Evolutionary conservation across 2,888 invertebrate species (phyloP).

Genomic region (Molorchus minor): DNA sequence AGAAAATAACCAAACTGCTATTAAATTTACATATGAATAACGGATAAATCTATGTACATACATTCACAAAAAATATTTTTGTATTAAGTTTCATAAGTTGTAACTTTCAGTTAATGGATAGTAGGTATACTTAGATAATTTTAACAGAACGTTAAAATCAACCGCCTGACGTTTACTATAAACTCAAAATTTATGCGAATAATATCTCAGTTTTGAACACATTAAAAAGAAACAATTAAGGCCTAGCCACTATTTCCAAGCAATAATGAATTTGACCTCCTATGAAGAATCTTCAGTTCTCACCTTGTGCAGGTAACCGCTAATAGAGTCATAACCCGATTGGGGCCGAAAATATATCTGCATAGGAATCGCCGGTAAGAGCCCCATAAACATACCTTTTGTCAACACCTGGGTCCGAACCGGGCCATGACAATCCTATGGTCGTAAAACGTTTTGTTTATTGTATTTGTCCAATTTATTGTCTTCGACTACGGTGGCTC

Average conservation of each 20-base stretch:
- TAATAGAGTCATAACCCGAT: constrained; percentile 55
- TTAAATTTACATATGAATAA: too few species aligned
- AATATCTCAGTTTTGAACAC: constrained; percentile 18
- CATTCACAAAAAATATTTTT: too few species aligned
- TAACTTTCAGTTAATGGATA: too few species aligned
- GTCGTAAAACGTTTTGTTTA: constrained; percentile 60
- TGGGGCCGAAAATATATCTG: constrained; percentile 47
- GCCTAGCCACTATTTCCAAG: constrained; percentile 41
- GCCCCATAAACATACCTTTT: constrained; percentile 58
- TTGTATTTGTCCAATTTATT: constrained; percentile 60
- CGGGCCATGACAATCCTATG: constrained; percentile 51
- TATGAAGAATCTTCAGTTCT: constrained; percentile 48
- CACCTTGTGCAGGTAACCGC: constrained; percentile 49
- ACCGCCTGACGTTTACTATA: not conserved
- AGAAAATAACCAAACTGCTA: too few species aligned
- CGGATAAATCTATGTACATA: too few species aligned
- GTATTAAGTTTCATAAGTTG: too few species aligned
- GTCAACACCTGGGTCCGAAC: constrained; percentile 58
- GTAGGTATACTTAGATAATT: too few species aligned
- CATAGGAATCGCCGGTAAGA: constrained; percentile 55
- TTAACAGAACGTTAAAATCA: too few species aligned
- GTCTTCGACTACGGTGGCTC: constrained; percentile 56
- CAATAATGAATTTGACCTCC: constrained; percentile 47
- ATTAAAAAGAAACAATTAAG: constrained; percentile 41
- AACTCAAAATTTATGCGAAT: not conserved